Evolutionary conservation across 2,888 invertebrate species (phyloP).

Genomic region (Pherbina coryleti): DNA sequence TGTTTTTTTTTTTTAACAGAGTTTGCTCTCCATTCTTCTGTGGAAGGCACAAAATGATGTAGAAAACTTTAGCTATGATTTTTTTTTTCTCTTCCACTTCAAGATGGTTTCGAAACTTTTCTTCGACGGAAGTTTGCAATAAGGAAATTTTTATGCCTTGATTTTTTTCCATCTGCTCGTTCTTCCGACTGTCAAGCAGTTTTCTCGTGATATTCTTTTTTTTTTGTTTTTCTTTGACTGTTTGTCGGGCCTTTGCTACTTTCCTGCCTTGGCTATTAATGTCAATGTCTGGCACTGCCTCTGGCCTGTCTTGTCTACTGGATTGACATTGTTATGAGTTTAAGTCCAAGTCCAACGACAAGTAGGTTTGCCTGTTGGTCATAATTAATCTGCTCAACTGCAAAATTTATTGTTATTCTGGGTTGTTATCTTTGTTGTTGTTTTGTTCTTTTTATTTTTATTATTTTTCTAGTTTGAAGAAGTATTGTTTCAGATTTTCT

Average conservation of each 20-base stretch:
- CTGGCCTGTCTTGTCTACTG: conserved; percentile 2
- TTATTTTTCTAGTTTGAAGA: too few species aligned
- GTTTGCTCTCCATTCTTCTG: not conserved
- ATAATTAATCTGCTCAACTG: conserved; percentile 18
- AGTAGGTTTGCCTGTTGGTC: not conserved
- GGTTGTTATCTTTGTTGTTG: too few species aligned
- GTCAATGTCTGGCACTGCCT: conserved; percentile 18
- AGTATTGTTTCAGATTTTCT: too few species aligned
- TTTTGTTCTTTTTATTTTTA: too few species aligned
- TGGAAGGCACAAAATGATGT: not conserved
- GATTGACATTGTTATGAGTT: conserved; percentile 17
- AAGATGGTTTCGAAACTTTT: conserved; percentile 22
- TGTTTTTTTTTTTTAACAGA: not conserved
- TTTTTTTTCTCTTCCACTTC: not conserved
- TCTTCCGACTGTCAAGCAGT: not conserved
- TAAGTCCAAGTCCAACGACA: not conserved
- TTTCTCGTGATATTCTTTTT: not conserved
- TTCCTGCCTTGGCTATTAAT: not conserved
- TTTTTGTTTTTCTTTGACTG: not conserved
- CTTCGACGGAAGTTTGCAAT: conserved; percentile 29
- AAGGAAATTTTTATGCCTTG: conserved; percentile 7
- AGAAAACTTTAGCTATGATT: not conserved
- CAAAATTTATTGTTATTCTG: not conserved
- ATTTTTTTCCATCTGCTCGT: not conserved
- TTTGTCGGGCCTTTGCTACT: not conserved